Base-by-base conservation (phyloP, 2,797 vertebrate genomes). In the Spinus olivaceus region DNA sequence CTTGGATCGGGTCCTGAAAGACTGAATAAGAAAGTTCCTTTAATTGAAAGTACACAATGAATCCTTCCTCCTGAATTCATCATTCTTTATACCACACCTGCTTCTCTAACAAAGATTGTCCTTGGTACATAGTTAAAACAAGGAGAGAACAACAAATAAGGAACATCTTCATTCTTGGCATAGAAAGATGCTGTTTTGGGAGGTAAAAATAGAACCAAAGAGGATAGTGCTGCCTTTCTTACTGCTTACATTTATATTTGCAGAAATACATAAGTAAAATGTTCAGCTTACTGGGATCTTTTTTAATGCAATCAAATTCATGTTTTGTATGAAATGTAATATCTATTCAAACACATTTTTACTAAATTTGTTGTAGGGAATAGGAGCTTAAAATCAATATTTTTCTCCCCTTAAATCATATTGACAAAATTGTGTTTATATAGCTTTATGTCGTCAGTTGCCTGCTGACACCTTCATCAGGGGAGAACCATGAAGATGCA, bases 11-110 rank as follows among this genome's bases (percentile, higher is more conserved):
- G 50, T 94, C 80, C 80, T 94, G 71, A 94, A 90, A 89, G 57
- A 59, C 87, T 86, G 92, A 89, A 78, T 81, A 95, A 82, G 57
- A 96, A 94, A 33, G 81, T n/a, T 94, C 32, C 67, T 96, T 92
- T 91, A 78, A 73, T 83, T 88, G 57, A 82, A 76, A 87, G 87
- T 67, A 64, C 61, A 88, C 85, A 54, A 51, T 94, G 44, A 95
- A 86, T 72, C 13, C 57, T 49, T 82, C 50, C 51, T 85, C 71
- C 46, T 92, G 61, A 81, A 76, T 94, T 85, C 44, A 74, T 94
- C 85, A 81, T 91, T 91, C 86, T 71, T 95, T 80, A 74, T 25
- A 76, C 32, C 77, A 54, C 51, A 50, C 71, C 90, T 87, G 25
- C 66, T 91, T 95, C 81, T 83, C 63, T 64, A 41, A 63, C 53